phyloP scores from a whole-genome alignment of 2,888 invertebrate species.

The Matsumyia berberina region DNA sequence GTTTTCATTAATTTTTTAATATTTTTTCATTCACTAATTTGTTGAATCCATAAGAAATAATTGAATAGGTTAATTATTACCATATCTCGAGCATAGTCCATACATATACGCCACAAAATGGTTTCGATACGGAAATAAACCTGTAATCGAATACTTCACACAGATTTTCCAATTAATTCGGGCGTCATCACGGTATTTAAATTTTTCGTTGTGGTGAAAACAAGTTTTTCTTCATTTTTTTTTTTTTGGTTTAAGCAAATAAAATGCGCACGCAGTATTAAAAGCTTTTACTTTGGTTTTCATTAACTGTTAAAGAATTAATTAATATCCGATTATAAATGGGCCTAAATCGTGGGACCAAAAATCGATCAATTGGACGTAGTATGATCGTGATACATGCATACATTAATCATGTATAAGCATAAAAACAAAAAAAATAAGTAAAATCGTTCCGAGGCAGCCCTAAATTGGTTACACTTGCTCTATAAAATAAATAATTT shows the following conservation, averaged over 20 bases:
- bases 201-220: background rate
- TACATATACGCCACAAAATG: background rate
- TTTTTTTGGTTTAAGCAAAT: too few relatives aligned
- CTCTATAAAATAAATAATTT: background rate
- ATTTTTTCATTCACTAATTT: background rate
- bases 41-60: background rate
- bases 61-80: constrained; percentile 12
- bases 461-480: background rate
- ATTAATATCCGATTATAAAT: constrained; percentile 60
- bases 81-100: background rate
- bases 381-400: constrained; percentile 6
- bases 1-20: constrained; percentile 1
- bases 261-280: background rate
- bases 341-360: constrained; percentile 46
- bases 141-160: constrained; percentile 26
- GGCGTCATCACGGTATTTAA: constrained; percentile 9
- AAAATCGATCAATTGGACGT: constrained; percentile 25
- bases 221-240: too few relatives aligned
- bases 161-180: constrained; percentile 17
- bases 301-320: constrained; percentile 20
- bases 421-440: background rate
- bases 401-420: constrained; percentile 4
- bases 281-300: constrained; percentile 25
- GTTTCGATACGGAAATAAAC: constrained; percentile 17
- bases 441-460: background rate